Conservation (phyloP, 2,888 invertebrate genomes). For the Drosophila mayaguana region DNA sequence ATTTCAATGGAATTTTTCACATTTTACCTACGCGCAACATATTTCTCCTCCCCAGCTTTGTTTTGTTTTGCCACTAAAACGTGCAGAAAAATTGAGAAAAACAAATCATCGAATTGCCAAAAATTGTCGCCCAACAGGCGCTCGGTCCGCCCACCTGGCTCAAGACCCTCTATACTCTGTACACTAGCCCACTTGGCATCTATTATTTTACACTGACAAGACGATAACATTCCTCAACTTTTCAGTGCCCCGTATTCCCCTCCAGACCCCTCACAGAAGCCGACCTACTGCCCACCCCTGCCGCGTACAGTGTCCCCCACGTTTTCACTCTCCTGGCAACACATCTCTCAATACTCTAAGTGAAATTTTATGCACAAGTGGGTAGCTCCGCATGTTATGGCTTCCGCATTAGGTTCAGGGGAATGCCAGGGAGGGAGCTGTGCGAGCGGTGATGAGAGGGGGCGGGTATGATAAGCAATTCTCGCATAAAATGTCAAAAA, state of each 20-base stretch:
- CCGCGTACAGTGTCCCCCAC: not conserved
- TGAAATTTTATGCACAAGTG: constrained; percentile 59
- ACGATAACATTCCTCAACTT: constrained; percentile 59
- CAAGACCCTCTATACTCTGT: not conserved
- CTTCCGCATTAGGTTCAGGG: not conserved
- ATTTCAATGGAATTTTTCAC: constrained; percentile 71
- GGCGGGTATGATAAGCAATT: not conserved
- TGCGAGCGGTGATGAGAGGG: no score
- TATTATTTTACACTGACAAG: constrained; percentile 78
- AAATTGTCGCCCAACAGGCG: constrained; percentile 36
- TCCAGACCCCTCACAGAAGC: not conserved
- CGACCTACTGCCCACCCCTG: not conserved
- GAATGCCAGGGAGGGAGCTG: not conserved
- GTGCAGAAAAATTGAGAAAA: constrained; percentile 10
- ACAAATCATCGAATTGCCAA: constrained; percentile 43
- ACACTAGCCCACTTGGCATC: constrained; percentile 28
- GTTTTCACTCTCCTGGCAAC: not conserved
- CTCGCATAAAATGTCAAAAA: not conserved
- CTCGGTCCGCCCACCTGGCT: constrained; percentile 1
- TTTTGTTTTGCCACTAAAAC: constrained; percentile 6
- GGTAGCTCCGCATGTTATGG: constrained; percentile 41
- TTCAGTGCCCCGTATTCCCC: constrained; percentile 4
- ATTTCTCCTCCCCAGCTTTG: not conserved
- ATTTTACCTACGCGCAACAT: constrained; percentile 45
- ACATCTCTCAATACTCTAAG: constrained; percentile 53